phyloP scores from a whole-genome alignment of 1,140 invertebrate genomes.

The Hypsibius dujardini region DNA sequence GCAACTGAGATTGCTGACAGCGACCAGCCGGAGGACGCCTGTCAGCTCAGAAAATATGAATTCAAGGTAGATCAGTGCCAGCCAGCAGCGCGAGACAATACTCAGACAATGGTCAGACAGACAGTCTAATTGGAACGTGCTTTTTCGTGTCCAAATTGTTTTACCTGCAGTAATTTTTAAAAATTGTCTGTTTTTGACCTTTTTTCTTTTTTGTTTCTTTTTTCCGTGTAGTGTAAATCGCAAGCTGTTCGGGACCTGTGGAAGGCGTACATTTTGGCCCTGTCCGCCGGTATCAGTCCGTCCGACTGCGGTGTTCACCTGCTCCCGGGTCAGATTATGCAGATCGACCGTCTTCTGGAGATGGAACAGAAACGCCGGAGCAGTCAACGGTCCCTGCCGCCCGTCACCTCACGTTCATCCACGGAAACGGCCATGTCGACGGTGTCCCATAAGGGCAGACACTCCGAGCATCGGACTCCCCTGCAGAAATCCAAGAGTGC shows the following conservation, averaged over 20 bases:
- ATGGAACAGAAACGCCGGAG: background rate
- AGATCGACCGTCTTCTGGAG: background rate
- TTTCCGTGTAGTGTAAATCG: conserved; percentile 13
- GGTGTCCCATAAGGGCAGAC: background rate
- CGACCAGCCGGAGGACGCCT: background rate
- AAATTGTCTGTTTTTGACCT: background rate
- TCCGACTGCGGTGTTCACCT: background rate
- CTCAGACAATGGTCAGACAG: too few species aligned
- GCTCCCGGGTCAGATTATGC: conserved; percentile 10
- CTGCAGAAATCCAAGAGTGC: conserved; percentile 7
- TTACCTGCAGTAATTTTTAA: background rate
- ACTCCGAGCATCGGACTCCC: background rate
- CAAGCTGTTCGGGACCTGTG: background rate
- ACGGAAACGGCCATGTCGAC: background rate
- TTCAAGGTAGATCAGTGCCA: too few species aligned
- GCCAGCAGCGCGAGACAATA: too few species aligned
- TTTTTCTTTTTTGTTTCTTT: too few species aligned
- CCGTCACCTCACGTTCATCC: background rate
- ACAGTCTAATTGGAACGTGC: too few species aligned
- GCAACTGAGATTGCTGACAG: background rate
- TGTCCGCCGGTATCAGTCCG: background rate
- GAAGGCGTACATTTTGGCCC: conserved; percentile 11
- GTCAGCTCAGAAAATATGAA: background rate
- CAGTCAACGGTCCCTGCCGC: background rate
- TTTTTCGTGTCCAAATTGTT: background rate